Evolutionary conservation across 2,888 invertebrate genomes (phyloP), one percentile per base, ranked within the genome.

Genomic region (Melieria crassipennis): DNA sequence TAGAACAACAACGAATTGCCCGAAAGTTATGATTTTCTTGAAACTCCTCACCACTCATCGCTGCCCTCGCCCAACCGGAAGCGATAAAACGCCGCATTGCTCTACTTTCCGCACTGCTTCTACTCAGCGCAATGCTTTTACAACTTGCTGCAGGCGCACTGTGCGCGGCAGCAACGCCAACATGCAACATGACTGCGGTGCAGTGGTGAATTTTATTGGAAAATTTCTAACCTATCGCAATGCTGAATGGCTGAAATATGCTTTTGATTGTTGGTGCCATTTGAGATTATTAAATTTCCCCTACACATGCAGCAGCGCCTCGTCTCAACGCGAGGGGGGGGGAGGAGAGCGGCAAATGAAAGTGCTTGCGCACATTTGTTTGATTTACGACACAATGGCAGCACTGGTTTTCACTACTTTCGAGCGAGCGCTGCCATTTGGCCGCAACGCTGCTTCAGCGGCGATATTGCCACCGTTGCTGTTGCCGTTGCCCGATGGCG

Each of bases 261-360:
- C 78, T 82, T 82, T 82, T 82, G 81, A 82, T 81, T 81, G 82
- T 81, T 81, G 79, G 79, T 81, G 78, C 80, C 80, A 80, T 82
- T 82, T 79, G 79, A 80, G 79, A 80, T 82, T 81, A 81, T 81
- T 81, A 80, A 81, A 82, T 67, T 66, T 67, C 50, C 42, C 66
- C 66, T 48, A 67, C 66, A 60, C 50, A 43, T 60, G 48, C 42
- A 43, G 30, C 56, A 10, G 60, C 58, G 46, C 9, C 4, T 47
- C 5, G 11, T 46, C 56, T 7, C 56, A 7, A 16, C 42, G 5
- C 6, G 7, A 11, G 7, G 56, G 3, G 7, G 5, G 13, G 56
- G 4, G 4, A 4, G 45, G 10, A 16, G 42, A 57, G 13, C 56
- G 65, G 46, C 13, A 43, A 60, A 67, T 60, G 57, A 43, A 48